These are phyloP conservation scores for Gambelia wislizenii DNA, from an alignment of 2,797 vertebrate genomes.

Conservation along the genomic window DNA sequence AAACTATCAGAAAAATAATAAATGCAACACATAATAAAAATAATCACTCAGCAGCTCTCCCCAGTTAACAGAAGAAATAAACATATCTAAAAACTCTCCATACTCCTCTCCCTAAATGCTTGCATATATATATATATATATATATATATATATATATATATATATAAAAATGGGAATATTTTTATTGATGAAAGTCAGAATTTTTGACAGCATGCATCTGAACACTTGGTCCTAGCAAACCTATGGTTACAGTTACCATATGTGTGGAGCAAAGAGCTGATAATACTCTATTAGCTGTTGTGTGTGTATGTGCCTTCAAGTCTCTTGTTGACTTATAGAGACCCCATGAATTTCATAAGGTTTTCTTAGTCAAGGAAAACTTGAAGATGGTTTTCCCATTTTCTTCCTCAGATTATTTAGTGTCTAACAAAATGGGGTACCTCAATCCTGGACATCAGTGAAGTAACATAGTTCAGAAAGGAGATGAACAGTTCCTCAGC, in stretches of 20 bases:
- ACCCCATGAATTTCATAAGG: no score
- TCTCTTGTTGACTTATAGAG: no score
- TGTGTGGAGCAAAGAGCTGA: neutral
- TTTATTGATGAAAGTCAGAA: neutral
- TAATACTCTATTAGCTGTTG: neutral
- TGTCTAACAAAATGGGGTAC: no score
- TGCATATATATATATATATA: no score
- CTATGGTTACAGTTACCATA: neutral
- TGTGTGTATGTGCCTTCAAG: neutral
- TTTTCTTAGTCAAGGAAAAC: no score
- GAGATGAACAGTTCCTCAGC: neutral
- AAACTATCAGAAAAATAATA: constrained; percentile 3
- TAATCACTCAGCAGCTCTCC: neutral
- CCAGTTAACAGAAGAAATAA: neutral
- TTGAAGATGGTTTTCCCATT: no score
- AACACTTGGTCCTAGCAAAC: neutral
- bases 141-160: no score
- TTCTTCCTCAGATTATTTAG: no score
- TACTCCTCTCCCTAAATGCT: neutral
- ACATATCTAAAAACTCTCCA: neutral
- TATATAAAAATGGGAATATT: no score
- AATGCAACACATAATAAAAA: neutral
- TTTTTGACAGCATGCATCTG: neutral
- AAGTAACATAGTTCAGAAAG: neutral
- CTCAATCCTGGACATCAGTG: no score